These are phyloP conservation scores for Scotopteryx bipunctaria DNA, from an alignment of 2,888 invertebrate genomes.

Conservation along the genomic window DNA sequence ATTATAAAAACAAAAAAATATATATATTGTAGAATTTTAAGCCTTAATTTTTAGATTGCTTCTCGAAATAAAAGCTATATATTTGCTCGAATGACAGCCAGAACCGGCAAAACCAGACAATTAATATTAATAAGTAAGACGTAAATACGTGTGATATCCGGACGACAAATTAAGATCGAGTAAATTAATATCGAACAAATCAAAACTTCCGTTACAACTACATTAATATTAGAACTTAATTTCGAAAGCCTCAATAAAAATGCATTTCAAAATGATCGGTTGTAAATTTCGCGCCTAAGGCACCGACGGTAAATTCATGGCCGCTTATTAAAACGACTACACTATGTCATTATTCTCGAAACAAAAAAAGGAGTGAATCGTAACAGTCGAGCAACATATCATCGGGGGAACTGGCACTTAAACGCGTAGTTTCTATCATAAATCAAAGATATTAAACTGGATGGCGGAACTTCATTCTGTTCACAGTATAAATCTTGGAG, in stretches of 20 bases:
- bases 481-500: constrained; percentile 80
- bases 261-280: constrained; percentile 65
- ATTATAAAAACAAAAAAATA: no score
- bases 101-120: constrained; percentile 2
- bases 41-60: background rate
- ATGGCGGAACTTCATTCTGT: constrained; percentile 82
- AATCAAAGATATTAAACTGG: constrained; percentile 83
- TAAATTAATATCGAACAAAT: constrained; percentile 28
- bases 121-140: constrained; percentile 7
- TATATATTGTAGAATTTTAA: no score
- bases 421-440: constrained; percentile 80
- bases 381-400: constrained; percentile 78
- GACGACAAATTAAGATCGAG: constrained; percentile 12
- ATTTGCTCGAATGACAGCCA: background rate
- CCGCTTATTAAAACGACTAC: constrained; percentile 76
- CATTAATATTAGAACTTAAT: constrained; percentile 49
- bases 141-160: constrained; percentile 14
- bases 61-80: background rate
- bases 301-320: constrained; percentile 53
- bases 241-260: constrained; percentile 56
- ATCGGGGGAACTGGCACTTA: constrained; percentile 77
- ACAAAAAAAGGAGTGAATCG: constrained; percentile 75
- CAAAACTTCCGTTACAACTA: constrained; percentile 37
- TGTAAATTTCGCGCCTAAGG: constrained; percentile 70
- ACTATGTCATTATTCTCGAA: constrained; percentile 78